Conservation (phyloP, 2,113 vertebrate genomes). For the Bombycilla garrulus region DNA sequence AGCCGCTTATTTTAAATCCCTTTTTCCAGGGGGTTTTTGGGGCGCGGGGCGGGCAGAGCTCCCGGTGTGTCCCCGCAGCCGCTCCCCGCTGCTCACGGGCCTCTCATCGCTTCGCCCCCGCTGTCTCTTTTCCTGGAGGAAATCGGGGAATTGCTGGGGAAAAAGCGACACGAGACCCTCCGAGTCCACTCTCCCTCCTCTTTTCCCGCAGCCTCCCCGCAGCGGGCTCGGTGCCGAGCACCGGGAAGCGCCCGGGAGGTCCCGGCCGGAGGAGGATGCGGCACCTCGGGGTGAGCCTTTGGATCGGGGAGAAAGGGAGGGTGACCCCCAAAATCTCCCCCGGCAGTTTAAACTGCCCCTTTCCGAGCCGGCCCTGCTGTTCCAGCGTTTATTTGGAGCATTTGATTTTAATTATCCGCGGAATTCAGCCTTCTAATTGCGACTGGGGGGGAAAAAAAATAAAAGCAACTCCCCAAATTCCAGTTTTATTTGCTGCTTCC, state of each 20-base stretch:
- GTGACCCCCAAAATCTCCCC: not conserved
- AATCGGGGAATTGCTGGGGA: not conserved
- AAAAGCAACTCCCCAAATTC: not conserved
- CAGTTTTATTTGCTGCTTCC: not conserved
- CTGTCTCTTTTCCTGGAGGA: not conserved
- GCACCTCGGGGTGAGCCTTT: not conserved
- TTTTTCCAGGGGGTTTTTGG: rapidly evolving
- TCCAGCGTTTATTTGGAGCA: not conserved
- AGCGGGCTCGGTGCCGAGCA: not conserved
- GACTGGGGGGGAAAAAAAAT: not conserved
- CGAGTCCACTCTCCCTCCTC: not conserved
- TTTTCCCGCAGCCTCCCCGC: not conserved
- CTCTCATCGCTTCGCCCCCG: not conserved
- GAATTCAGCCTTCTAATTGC: constrained; percentile 48
- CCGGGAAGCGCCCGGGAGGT: not conserved
- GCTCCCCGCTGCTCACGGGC: not conserved
- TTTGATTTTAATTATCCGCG: constrained; percentile 65
- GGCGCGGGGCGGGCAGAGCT: not conserved
- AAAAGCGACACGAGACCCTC: not conserved
- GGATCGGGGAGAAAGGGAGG: not conserved
- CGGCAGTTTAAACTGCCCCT: not conserved
- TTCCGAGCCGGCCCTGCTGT: not conserved
- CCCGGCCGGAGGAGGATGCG: not conserved
- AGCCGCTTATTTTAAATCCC: not conserved
- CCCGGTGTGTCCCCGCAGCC: not conserved